phyloP scores from a whole-genome alignment of 2,113 vertebrate species.

The Zapornia atra region DNA sequence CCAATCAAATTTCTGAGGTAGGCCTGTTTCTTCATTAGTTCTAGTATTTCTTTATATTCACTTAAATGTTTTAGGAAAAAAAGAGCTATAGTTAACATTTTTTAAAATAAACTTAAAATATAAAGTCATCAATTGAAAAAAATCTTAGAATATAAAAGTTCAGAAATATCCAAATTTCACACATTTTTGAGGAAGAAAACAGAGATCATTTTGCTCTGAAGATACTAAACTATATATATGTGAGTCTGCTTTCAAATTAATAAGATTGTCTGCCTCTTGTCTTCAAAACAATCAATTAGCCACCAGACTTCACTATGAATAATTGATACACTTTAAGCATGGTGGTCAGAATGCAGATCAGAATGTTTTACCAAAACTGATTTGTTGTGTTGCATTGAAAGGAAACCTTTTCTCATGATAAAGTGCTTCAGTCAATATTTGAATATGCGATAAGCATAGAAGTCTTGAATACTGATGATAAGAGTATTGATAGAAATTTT shows the following conservation, averaged over 20 bases:
- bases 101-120: background rate
- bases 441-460: background rate
- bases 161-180: background rate
- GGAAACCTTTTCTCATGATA: background rate
- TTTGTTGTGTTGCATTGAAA: background rate
- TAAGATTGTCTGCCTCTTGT: background rate
- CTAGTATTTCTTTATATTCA: background rate
- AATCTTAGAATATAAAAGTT: background rate
- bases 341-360: conserved; percentile 39
- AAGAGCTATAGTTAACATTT: background rate
- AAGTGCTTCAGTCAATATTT: background rate
- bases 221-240: background rate
- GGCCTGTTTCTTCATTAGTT: background rate
- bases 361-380: background rate
- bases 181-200: background rate
- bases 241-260: background rate
- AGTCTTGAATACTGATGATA: background rate
- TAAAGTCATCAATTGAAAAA: background rate
- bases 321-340: conserved; percentile 44
- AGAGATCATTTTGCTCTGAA: background rate
- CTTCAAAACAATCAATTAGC: conserved; percentile 53
- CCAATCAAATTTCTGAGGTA: background rate
- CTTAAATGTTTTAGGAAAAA: background rate
- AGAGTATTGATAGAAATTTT: background rate
- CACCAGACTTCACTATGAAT: conserved; percentile 28